A percentile compares a stretch with the other conserved stretches of the same genome.
phyloP scores from a whole-genome alignment of 1,140 invertebrate species.

The Drosophila obscura region DNA sequence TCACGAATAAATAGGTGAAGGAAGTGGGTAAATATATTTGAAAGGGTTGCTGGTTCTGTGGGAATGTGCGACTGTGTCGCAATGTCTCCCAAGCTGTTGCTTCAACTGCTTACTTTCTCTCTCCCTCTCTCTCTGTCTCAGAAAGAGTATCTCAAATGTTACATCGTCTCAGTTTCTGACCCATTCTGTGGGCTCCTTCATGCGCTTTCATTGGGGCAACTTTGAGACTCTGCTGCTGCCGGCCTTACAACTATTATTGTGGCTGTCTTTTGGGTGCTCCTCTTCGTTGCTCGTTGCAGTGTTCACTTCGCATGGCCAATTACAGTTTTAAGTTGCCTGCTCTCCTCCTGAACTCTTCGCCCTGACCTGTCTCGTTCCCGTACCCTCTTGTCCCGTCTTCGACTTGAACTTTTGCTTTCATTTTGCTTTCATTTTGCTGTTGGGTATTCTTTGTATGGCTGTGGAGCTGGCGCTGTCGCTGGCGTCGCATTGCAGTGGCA shows the following conservation, averaged over 20 bases:
- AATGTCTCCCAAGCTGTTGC: too few relatives aligned
- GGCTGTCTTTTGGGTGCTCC: constrained; percentile 11
- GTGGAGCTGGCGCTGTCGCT: constrained; percentile 12
- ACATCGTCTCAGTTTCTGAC: too few relatives aligned
- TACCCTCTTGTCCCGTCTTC: constrained; percentile 23
- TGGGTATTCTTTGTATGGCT: not conserved
- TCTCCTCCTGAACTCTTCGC: not conserved
- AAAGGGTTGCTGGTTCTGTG: too few relatives aligned
- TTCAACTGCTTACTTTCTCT: too few relatives aligned
- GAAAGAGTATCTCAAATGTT: constrained; percentile 14
- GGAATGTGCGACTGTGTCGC: too few relatives aligned
- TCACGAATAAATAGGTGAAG: not conserved
- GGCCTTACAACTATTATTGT: constrained; percentile 37
- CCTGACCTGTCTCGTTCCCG: constrained; percentile 26
- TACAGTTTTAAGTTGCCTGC: constrained; percentile 58
- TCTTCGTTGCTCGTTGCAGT: constrained; percentile 32
- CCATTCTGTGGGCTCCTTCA: not conserved
- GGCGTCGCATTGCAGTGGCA: constrained; percentile 69
- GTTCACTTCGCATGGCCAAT: constrained; percentile 73
- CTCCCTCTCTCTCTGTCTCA: too few relatives aligned
- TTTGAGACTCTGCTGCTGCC: constrained; percentile 12
- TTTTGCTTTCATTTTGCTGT: constrained; percentile 37
- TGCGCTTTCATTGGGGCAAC: constrained; percentile 23
- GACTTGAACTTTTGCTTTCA: constrained; percentile 49
- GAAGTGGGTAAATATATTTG: too few relatives aligned